Evolutionary conservation across 2,888 invertebrate species (phyloP), one percentile per base, ranked within the genome.

Genomic region (Rhimphoctona megacephalus): DNA sequence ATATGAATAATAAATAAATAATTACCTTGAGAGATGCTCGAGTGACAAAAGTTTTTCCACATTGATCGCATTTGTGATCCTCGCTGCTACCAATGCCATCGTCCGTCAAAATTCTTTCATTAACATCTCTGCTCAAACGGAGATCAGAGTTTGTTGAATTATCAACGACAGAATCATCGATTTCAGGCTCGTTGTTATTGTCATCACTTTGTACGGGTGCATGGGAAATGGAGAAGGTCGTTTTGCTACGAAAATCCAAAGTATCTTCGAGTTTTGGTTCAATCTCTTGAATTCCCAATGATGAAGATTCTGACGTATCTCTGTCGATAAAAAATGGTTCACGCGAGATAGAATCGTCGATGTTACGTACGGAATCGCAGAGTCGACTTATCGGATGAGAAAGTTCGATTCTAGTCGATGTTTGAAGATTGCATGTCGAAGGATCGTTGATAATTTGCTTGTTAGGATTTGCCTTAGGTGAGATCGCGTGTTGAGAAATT

Each of bases 11-110:
- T n/a, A 19, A 52, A 70, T 69, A 17, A 25, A 52, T 39, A 73
- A 57, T 85, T 85, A 89, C 89, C 89, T 89, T 89, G 46, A 89
- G 85, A 19, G 85, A 86, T 9, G 87, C 81, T 85, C 93, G 90
- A 49, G 94, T 94, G 86, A 94, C 93, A 85, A 94, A 95, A 25
- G 91, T 92, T 88, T 94, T 94, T 46, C 92, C 92, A 83, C 94
- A 94, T 80, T 94, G 93, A 54, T 93, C 92, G 89, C 94, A 94
- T 69, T 89, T 90, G 85, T 94, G 94, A 64, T 93, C 90, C 57
- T 92, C 91, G 57, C 81, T 33, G 69, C 33, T 72, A 22, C 30
- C 70, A 30, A 19, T 78, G 67, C 70, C 82, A 72, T 77, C 88
- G 79, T 78, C 84, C 30, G 19, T 39, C 17, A 17, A 17, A 6